Conservation (phyloP, 2,888 invertebrate genomes). For the Chouioia cunea region DNA sequence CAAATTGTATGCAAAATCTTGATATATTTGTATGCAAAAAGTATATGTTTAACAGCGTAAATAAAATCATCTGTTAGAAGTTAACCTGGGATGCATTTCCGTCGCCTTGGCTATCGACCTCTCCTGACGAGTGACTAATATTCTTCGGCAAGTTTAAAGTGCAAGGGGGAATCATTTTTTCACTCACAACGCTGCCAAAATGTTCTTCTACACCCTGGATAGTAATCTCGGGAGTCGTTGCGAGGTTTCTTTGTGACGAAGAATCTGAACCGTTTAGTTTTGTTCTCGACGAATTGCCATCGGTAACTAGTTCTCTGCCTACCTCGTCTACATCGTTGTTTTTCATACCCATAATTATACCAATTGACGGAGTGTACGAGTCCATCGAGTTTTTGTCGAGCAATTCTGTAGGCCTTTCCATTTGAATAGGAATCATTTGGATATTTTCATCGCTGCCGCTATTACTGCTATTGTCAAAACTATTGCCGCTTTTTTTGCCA, state of each 20-base stretch:
- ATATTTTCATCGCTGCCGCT: conserved; percentile 73
- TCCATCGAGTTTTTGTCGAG: conserved; percentile 65
- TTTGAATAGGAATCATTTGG: conserved; percentile 63
- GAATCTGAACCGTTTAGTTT: conserved; percentile 21
- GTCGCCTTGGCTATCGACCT: conserved; percentile 71
- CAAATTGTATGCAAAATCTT: neutral
- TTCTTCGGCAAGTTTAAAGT: conserved; percentile 74
- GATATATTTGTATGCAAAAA: neutral
- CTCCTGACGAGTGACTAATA: conserved; percentile 79
- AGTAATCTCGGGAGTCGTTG: conserved; percentile 77
- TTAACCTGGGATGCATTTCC: conserved; percentile 51
- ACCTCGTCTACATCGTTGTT: conserved; percentile 52
- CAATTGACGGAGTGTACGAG: conserved; percentile 75
- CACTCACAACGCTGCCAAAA: conserved; percentile 41
- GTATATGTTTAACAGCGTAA: conserved; percentile 4
- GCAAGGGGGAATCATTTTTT: conserved; percentile 71
- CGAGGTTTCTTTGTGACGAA: conserved; percentile 52
- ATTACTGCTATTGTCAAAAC: conserved; percentile 70
- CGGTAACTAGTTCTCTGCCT: conserved; percentile 34
- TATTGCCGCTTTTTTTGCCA: conserved; percentile 62
- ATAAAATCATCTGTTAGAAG: neutral
- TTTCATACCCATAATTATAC: conserved; percentile 74
- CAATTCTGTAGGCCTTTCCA: conserved; percentile 54
- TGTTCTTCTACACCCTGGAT: conserved; percentile 60
- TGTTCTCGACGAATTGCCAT: conserved; percentile 1